These are phyloP conservation scores for Leptoteleia sp. DNA, from an alignment of 1,140 invertebrate genomes.

Conservation along the genomic window DNA sequence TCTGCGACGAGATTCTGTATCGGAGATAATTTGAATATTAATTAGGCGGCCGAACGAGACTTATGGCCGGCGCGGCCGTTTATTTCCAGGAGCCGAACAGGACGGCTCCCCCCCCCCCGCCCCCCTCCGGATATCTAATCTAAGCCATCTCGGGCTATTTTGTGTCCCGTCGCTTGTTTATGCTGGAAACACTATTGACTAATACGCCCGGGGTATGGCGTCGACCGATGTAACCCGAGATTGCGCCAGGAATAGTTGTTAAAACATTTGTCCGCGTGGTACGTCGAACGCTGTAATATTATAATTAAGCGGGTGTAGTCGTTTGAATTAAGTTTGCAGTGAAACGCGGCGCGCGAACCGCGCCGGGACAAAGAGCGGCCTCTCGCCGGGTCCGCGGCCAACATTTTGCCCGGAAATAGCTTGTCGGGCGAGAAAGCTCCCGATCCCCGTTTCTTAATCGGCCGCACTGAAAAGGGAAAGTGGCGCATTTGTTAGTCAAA, in stretches of 20 bases:
- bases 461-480: no score
- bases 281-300: slow-evolving; percentile 34
- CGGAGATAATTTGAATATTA: slow-evolving; percentile 72
- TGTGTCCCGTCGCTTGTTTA: slow-evolving; percentile 47
- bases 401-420: no score
- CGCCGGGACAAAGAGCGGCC: no score
- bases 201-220: slow-evolving; percentile 15
- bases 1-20: slow-evolving; percentile 56
- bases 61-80: slow-evolving; percentile 11
- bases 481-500: no score
- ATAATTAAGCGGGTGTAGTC: slow-evolving; percentile 11
- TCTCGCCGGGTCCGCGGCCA: no score
- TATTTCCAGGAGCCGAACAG: slow-evolving; percentile 54
- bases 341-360: no score
- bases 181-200: slow-evolving; percentile 28
- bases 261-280: slow-evolving; percentile 19
- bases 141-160: slow-evolving; percentile 32
- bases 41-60: slow-evolving; percentile 57
- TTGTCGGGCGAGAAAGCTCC: no score
- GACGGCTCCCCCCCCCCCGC: no score
- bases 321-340: slow-evolving; percentile 3
- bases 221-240: slow-evolving; percentile 27
- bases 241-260: slow-evolving; percentile 20
- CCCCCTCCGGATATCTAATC: slow-evolving; percentile 63
- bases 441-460: no score